These are phyloP conservation scores for Pomacea maculata DNA, from an alignment of 1,140 invertebrate genomes.

Conservation along the genomic window DNA sequence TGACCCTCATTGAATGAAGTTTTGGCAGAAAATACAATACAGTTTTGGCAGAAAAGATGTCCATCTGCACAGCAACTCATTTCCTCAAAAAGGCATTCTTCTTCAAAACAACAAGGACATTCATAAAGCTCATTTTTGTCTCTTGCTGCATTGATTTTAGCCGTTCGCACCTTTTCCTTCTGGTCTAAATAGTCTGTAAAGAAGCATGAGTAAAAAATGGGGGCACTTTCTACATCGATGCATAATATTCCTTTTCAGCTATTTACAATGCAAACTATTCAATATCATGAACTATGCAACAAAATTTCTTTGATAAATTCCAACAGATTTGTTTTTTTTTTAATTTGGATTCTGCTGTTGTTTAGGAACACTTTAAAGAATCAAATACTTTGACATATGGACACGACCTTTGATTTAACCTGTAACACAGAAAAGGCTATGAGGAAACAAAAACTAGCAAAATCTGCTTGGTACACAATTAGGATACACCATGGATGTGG, in stretches of 20 bases:
- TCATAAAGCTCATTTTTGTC: conserved; percentile 58
- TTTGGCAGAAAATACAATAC: conserved; percentile 68
- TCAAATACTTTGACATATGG: too few relatives aligned
- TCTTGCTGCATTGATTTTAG: conserved; percentile 56
- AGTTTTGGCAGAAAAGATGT: conserved; percentile 72
- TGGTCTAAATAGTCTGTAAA: conserved; percentile 38
- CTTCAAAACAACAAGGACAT: conserved; percentile 73
- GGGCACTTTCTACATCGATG: too few relatives aligned
- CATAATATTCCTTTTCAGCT: too few relatives aligned
- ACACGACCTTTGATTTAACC: too few relatives aligned
- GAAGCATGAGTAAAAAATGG: conserved; percentile 3
- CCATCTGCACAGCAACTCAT: conserved; percentile 69
- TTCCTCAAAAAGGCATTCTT: conserved; percentile 72
- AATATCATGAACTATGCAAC: not conserved
- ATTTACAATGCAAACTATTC: too few relatives aligned
- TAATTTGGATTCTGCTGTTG: not conserved
- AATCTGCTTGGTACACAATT: too few relatives aligned
- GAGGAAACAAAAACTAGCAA: too few relatives aligned
- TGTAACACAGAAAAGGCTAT: too few relatives aligned
- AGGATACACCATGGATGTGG: too few relatives aligned
- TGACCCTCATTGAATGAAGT: conserved; percentile 66
- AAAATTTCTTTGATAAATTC: not conserved
- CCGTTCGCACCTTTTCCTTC: conserved; percentile 31
- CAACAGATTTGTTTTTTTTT: not conserved
- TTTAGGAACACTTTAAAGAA: too few relatives aligned